phyloP scores from a whole-genome alignment of 2,888 invertebrate genomes.

The Pyrrhosoma nymphula region DNA sequence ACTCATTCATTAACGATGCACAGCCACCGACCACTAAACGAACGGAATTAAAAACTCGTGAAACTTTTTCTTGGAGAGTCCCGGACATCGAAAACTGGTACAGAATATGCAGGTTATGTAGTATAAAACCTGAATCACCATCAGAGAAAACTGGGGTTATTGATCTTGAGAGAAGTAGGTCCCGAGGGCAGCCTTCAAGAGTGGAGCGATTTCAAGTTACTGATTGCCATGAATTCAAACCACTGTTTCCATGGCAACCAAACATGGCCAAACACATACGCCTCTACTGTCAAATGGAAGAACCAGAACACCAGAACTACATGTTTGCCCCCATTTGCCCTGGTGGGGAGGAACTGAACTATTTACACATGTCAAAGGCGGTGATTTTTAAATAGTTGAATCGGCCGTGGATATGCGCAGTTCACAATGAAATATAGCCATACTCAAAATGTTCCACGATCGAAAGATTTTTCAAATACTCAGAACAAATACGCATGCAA shows the following conservation, averaged over 20 bases:
- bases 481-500: too few species aligned
- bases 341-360: too few species aligned
- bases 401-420: too few species aligned
- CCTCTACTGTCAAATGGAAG: neutral
- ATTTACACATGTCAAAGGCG: neutral
- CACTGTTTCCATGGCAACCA: conserved; percentile 43
- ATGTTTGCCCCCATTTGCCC: too few species aligned
- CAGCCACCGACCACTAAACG: neutral
- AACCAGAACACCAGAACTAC: too few species aligned
- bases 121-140: conserved; percentile 19
- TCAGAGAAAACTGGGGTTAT: conserved; percentile 45
- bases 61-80: neutral
- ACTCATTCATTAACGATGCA: neutral
- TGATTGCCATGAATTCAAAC: conserved; percentile 48
- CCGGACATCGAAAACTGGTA: neutral
- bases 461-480: too few species aligned
- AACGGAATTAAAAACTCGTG: neutral
- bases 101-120: neutral
- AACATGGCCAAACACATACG: neutral
- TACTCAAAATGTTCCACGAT: too few species aligned
- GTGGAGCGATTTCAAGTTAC: conserved; percentile 47
- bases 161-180: conserved; percentile 33
- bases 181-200: conserved; percentile 5
- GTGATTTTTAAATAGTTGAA: neutral
- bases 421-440: too few species aligned